Percentiles rank a stretch among this genome's conserved stretches.
These are phyloP conservation scores for Sussaba pulchella DNA, from an alignment of 2,888 invertebrate genomes.

Conservation along the genomic window DNA sequence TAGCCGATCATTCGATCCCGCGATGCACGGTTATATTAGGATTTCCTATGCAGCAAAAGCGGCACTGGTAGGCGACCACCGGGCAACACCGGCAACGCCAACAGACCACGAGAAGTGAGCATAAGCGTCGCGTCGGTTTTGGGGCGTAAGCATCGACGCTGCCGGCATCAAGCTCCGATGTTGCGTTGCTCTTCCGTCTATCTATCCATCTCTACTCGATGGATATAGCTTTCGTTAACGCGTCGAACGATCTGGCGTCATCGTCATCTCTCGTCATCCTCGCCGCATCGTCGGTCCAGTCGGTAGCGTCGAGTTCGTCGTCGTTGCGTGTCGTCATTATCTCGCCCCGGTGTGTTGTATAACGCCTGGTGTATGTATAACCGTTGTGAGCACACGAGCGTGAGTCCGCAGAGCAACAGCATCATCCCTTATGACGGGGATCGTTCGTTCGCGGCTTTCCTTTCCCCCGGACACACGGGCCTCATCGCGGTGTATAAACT, in stretches of 20 bases:
- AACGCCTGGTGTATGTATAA: not conserved
- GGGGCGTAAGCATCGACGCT: constrained; percentile 24
- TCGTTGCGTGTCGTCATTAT: constrained; percentile 64
- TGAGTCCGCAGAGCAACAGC: constrained; percentile 21
- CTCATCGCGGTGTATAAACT: constrained; percentile 4
- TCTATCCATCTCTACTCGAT: constrained; percentile 50
- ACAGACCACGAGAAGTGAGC: constrained; percentile 39
- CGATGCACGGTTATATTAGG: constrained; percentile 77
- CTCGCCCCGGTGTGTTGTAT: constrained; percentile 34
- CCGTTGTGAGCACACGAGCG: constrained; percentile 15
- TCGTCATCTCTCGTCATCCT: constrained; percentile 63
- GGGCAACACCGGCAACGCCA: constrained; percentile 60
- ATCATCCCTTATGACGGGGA: constrained; percentile 53
- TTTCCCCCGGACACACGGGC: constrained; percentile 47
- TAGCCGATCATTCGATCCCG: constrained; percentile 72
- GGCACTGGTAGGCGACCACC: too few relatives aligned
- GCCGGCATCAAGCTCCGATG: constrained; percentile 31
- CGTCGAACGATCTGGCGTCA: constrained; percentile 42
- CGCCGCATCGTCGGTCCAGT: constrained; percentile 45
- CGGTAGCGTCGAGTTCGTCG: constrained; percentile 40
- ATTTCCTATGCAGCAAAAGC: constrained; percentile 74
- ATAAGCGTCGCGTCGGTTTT: too few relatives aligned
- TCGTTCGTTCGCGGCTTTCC: constrained; percentile 58
- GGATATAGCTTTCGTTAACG: constrained; percentile 53
- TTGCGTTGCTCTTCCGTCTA: constrained; percentile 47